A percentile compares a stretch with the other conserved stretches of the same genome.
Conservation (phyloP, 2,113 vertebrate genomes). For the Sisor rabdophorus region DNA sequence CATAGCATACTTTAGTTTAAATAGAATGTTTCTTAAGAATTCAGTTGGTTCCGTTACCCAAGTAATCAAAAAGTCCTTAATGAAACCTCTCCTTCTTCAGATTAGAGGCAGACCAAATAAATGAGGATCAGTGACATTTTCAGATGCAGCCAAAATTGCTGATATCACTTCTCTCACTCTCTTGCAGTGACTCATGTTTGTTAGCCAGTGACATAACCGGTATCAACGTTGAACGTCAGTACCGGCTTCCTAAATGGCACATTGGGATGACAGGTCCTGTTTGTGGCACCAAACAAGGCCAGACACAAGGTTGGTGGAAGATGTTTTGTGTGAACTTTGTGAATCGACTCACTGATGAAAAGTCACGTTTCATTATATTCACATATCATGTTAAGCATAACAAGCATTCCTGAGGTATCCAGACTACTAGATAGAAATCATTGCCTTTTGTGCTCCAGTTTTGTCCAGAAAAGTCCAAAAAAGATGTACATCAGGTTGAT, state of each 20-base stretch:
- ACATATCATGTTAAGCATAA: slow-evolving; percentile 17
- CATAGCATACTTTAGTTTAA: too few species aligned
- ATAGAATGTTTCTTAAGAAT: background rate
- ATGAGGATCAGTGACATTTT: slow-evolving; percentile 33
- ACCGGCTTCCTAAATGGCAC: slow-evolving; percentile 22
- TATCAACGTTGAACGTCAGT: slow-evolving; percentile 23
- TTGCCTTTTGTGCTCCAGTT: too few species aligned
- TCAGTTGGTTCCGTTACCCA: background rate
- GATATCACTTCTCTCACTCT: slow-evolving; percentile 15
- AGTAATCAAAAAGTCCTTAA: slow-evolving; percentile 54
- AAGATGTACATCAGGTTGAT: too few species aligned
- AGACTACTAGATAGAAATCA: background rate
- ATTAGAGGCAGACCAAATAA: slow-evolving; percentile 22
- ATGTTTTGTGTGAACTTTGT: slow-evolving; percentile 26
- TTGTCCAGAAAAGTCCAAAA: too few species aligned
- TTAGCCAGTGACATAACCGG: slow-evolving; percentile 34
- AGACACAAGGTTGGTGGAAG: slow-evolving; percentile 30
- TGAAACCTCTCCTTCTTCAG: slow-evolving; percentile 32
- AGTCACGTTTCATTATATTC: slow-evolving; percentile 19
- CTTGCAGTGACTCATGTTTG: slow-evolving; percentile 34
- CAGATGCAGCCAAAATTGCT: slow-evolving; percentile 28
- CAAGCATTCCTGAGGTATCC: background rate
- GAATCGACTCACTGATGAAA: slow-evolving; percentile 3
- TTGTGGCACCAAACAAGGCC: slow-evolving; percentile 16
- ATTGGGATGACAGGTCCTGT: slow-evolving; percentile 36